A percentile compares a stretch with the other conserved stretches of the same genome.
phyloP scores from a whole-genome alignment of 2,888 invertebrate genomes.

The Drosophila melanosoma region DNA sequence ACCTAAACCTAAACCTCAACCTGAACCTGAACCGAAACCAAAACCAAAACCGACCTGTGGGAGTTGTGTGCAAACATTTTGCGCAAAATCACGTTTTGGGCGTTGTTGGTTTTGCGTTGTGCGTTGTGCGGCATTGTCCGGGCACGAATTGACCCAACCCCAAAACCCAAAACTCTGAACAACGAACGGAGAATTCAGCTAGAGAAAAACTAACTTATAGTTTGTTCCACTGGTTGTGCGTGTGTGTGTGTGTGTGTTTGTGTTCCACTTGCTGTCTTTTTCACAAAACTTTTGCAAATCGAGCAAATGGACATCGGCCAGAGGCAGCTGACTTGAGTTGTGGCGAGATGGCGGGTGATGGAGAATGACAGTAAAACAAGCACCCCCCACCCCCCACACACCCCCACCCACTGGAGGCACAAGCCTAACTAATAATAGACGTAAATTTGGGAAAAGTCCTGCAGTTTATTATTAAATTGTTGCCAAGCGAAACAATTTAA shows the following conservation, averaged over 20 bases:
- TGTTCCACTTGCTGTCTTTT: slow-evolving; percentile 30
- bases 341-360: not conserved
- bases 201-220: slow-evolving; percentile 70
- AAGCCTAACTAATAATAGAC: not conserved
- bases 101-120: slow-evolving; percentile 73
- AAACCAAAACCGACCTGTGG: slow-evolving; percentile 53
- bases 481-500: not conserved
- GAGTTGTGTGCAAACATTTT: slow-evolving; percentile 59
- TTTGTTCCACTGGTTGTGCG: slow-evolving; percentile 66
- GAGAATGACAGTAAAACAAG: not conserved
- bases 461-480: not conserved
- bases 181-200: slow-evolving; percentile 37
- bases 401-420: not conserved
- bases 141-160: slow-evolving; percentile 55
- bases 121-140: slow-evolving; percentile 16
- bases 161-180: slow-evolving; percentile 32
- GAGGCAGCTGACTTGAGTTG: slow-evolving; percentile 21
- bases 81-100: slow-evolving; percentile 75
- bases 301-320: slow-evolving; percentile 29
- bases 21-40: slow-evolving; percentile 20
- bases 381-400: not conserved
- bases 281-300: slow-evolving; percentile 53
- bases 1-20: slow-evolving; percentile 16
- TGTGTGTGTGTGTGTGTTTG: slow-evolving; percentile 15
- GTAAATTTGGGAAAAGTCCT: not conserved